Percentiles rank a stretch among this genome's conserved stretches.
phyloP scores from a whole-genome alignment of 1,140 invertebrate genomes.

The Apis florea region DNA sequence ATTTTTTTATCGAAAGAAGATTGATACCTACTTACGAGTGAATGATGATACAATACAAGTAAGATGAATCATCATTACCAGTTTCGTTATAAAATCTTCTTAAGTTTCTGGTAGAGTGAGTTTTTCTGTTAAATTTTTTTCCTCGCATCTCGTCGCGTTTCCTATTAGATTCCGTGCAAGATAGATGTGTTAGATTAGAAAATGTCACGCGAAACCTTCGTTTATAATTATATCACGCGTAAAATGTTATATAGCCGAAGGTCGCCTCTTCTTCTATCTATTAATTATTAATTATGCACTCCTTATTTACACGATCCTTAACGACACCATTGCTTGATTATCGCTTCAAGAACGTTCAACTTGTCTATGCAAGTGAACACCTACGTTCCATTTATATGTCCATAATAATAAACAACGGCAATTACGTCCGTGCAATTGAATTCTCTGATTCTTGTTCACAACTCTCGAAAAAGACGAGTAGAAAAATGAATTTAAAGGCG shows the following conservation, averaged over 20 bases:
- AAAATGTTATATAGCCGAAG: conserved; percentile 6
- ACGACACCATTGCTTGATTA: background rate
- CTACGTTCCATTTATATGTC: background rate
- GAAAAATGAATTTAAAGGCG: too few relatives aligned
- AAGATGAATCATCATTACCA: background rate
- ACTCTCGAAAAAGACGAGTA: too few relatives aligned
- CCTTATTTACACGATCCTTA: background rate
- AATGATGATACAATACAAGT: too few relatives aligned
- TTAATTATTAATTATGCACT: conserved; percentile 19
- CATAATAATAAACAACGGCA: too few relatives aligned
- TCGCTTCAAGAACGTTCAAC: conserved; percentile 4
- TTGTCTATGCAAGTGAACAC: background rate
- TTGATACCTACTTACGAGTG: too few relatives aligned
- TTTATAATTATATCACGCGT: conserved; percentile 11
- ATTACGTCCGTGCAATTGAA: too few relatives aligned
- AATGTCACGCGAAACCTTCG: conserved; percentile 1
- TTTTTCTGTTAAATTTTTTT: background rate
- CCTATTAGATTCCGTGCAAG: background rate
- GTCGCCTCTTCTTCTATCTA: background rate
- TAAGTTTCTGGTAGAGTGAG: too few relatives aligned
- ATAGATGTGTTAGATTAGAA: background rate
- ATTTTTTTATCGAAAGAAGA: too few relatives aligned
- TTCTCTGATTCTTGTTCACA: too few relatives aligned
- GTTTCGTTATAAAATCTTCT: background rate
- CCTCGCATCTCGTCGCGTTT: background rate